phyloP scores from a whole-genome alignment of 2,113 vertebrate genomes.

The Reinhardtius hippoglossoides region DNA sequence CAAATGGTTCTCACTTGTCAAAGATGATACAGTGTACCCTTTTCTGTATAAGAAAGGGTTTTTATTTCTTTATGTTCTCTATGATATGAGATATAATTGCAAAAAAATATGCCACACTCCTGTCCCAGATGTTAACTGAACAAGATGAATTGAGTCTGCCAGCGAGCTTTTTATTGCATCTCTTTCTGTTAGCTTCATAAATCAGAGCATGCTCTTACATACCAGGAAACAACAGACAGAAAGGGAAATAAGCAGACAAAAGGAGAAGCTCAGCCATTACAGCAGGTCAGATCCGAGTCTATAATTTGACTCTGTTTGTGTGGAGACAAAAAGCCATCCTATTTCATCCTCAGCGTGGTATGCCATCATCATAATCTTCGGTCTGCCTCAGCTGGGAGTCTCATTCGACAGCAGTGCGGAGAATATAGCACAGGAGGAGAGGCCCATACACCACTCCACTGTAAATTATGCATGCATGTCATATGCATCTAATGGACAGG shows the following conservation, averaged over 20 bases:
- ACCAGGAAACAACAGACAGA: conserved; percentile 23
- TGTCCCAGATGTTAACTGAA: conserved; percentile 28
- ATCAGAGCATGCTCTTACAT: conserved; percentile 23
- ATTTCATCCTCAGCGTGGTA: conserved; percentile 57
- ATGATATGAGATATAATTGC: conserved; percentile 27
- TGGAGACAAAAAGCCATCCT: conserved; percentile 52
- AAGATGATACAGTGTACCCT: not conserved
- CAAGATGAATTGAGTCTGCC: conserved; percentile 55
- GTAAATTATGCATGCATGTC: conserved; percentile 77
- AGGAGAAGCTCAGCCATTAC: conserved; percentile 47
- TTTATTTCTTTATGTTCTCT: not conserved
- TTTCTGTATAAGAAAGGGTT: not conserved
- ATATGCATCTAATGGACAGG: conserved; percentile 75
- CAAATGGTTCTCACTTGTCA: not conserved
- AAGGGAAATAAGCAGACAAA: conserved; percentile 46
- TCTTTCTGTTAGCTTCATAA: conserved; percentile 40
- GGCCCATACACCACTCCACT: conserved; percentile 40
- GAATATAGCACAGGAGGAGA: conserved; percentile 39
- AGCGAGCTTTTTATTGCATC: conserved; percentile 27
- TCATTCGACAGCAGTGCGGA: conserved; percentile 41
- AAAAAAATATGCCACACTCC: conserved; percentile 19
- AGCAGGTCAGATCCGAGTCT: conserved; percentile 47
- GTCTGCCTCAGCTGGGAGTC: conserved; percentile 56
- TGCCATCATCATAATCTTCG: conserved; percentile 73
- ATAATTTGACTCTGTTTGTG: conserved; percentile 65